These are phyloP conservation scores for Corynorhinus townsendii DNA, from an alignment of 2,113 vertebrate species.

Conservation along the genomic window DNA sequence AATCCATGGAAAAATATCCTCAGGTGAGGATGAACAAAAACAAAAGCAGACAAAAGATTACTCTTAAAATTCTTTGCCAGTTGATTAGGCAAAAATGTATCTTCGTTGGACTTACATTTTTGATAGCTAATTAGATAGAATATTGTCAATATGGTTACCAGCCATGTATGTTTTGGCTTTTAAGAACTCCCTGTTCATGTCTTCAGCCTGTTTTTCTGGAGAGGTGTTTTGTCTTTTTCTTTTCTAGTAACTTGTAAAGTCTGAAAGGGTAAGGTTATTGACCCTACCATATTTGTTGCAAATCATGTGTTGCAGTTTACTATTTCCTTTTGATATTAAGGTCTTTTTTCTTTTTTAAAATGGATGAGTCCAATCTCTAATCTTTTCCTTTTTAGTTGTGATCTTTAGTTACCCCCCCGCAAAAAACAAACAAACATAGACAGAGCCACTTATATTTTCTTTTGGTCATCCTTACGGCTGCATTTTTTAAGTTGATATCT, in stretches of 20 bases:
- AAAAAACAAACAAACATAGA: no score
- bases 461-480: background rate
- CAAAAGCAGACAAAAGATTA: no score
- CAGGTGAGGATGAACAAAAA: no score
- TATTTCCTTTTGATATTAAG: background rate
- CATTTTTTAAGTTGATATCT: background rate
- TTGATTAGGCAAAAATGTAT: background rate
- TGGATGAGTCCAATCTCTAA: background rate
- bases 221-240: background rate
- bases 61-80: background rate
- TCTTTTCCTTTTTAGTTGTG: background rate
- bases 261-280: background rate
- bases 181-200: background rate
- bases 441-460: background rate
- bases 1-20: no score
- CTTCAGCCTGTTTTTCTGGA: background rate
- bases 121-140: background rate
- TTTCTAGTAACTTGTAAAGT: background rate
- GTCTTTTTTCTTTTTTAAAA: background rate
- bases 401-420: background rate
- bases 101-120: background rate
- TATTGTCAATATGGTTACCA: background rate
- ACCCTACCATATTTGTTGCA: background rate
- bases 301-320: background rate
- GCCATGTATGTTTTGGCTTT: background rate